Base-by-base conservation (phyloP, 2,888 invertebrate species). In the Notodonta ziczac region DNA sequence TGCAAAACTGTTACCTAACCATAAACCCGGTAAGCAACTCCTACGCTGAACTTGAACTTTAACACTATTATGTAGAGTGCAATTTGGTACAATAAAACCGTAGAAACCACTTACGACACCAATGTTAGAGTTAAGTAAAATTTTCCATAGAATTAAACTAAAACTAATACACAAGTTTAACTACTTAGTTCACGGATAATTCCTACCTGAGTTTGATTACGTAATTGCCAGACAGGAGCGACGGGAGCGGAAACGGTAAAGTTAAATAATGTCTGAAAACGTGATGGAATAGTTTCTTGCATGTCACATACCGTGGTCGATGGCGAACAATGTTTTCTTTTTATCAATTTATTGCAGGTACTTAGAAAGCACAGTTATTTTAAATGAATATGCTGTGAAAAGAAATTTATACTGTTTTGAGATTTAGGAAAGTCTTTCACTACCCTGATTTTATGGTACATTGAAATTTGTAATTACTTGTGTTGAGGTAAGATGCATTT, bases 251-350 rank as follows among this genome's bases (percentile, higher is more conserved):
- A 81, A 78, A 77, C 75, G 65, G 76, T 65, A 72, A 81, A 77
- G 80, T 78, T 82, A 80, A 83, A 52, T 81, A 81, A 83, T 74
- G 80, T 79, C 79, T 74, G 63, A 63, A 78, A 77, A 73, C 70
- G 78, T 87, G 85, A 87, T 82, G 78, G 86, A 87, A 74, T 65
- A 68, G 82, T 79, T 81, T 82, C 68, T 87, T 65, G 87, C 87
- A 85, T 87, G 87, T 62, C 66, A 53, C 24, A 24, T 44, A 53
- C 56, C 51, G 57, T 46, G 60, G 67, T 63, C 65, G 62, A 61
- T 50, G 60, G 13, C 2, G n/a, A 48, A 48, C 48, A 48, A 48
- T 48, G n/a, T n/a, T 48, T n/a, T 24, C 1, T 24, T 24, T 48
- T 48, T 5, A 14, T n/a, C 48, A 48, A 1, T 14, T 14, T 4